These are phyloP conservation scores for Lepidiolamprologus cunningtoni DNA, from an alignment of 2,113 vertebrate genomes.

Conservation along the genomic window DNA sequence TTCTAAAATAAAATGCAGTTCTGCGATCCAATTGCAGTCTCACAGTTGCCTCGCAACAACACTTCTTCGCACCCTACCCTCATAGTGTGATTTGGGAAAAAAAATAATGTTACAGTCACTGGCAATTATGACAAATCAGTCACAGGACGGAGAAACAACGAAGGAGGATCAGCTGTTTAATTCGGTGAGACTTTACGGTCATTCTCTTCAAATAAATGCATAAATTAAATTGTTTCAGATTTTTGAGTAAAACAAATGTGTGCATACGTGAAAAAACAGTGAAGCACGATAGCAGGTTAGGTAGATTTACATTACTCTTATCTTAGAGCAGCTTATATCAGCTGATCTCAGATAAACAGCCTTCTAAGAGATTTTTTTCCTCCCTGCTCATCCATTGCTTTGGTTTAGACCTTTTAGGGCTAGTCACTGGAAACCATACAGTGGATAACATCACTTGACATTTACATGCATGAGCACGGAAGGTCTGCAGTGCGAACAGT, in stretches of 20 bases:
- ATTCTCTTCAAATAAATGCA: background rate
- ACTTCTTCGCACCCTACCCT: constrained; percentile 20
- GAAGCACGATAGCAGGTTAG: background rate
- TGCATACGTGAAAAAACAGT: background rate
- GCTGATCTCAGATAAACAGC: background rate
- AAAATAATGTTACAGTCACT: constrained; percentile 26
- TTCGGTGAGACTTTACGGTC: background rate
- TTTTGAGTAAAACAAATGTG: background rate
- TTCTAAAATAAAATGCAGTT: constrained; percentile 41
- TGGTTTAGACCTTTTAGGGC: constrained; percentile 16
- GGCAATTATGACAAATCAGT: constrained; percentile 58
- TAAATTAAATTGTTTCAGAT: background rate
- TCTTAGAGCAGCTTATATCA: background rate
- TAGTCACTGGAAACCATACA: constrained; percentile 7
- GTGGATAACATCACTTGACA: constrained; percentile 59
- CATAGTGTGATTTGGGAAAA: constrained; percentile 44
- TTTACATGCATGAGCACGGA: constrained; percentile 57
- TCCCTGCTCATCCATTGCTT: background rate
- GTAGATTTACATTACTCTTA: background rate
- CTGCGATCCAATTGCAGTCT: constrained; percentile 24
- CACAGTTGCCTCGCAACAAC: constrained; percentile 48
- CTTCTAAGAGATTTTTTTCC: background rate
- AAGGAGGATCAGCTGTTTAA: constrained; percentile 10
- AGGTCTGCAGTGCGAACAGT: constrained; percentile 16
- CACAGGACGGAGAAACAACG: constrained; percentile 21